Base-by-base conservation (phyloP, 2,888 invertebrate genomes). In the Eilema caniola region DNA sequence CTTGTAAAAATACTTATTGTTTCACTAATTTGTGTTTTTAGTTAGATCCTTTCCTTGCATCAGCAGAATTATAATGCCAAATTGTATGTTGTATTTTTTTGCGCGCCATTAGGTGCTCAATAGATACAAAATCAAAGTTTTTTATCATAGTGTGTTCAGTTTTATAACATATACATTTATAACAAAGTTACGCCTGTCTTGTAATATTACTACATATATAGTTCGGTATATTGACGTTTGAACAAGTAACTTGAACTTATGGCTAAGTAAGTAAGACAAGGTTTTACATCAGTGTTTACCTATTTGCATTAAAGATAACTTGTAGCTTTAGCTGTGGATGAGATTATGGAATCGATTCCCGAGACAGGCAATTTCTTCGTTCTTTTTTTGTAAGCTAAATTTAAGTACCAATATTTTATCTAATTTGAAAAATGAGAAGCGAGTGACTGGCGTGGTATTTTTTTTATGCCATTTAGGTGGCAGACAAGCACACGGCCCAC, bases 141-240 rank as follows among this genome's bases (percentile, higher is more conserved):
- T 65, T 65, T 33, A 23, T 56, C 14, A 23, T 12, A n/a, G 16
- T 28, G 33, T 65, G 23, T 31, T 33, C 14, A 20, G 33, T 33
- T 56, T 23, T 57, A 57, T 16, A 65, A 66, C 57, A 33, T 66
- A 24, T 53, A 66, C 57, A 33, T 66, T 24, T 53, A 31, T n/a
- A 31, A 56, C 53, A 31, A 33, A 53, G 25, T 53, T 53, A 53
- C n/a, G 47, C 25, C 63, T 64, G 25, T 24, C 57, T 57, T 66
- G 62, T 41, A 16, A 23, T 59, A 16, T 25, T 12, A 24, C 16
- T 37, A 33, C n/a, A n/a, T n/a, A 5, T 28, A 4, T 4, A 28
- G 33, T 33, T 12, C 8, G 65, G 16, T 16, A 24, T 23, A 24
- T 16, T 31, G 56, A 8, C 14, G 23, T 33, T 66, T 7, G 20